Percentiles rank a stretch among this genome's conserved stretches.
These are phyloP conservation scores for Myrmecobius fasciatus DNA, from an alignment of 2,113 vertebrate genomes.

Conservation along the genomic window DNA sequence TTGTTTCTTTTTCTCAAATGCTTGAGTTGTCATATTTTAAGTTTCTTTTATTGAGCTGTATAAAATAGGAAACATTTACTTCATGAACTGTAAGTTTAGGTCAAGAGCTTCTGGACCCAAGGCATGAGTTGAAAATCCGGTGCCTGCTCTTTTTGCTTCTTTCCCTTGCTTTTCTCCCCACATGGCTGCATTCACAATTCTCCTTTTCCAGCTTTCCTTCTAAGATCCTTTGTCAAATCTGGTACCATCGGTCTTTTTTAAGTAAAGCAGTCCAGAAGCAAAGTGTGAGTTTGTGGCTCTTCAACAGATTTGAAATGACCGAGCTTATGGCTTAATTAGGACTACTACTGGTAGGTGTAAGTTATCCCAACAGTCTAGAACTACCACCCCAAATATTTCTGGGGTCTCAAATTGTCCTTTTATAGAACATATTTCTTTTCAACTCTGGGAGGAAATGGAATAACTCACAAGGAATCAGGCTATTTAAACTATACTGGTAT, in stretches of 20 bases:
- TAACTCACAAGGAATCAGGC: neutral
- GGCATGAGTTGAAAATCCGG: constrained; percentile 10
- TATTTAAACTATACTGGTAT: constrained; percentile 9
- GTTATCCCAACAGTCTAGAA: constrained; percentile 38
- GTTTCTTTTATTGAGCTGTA: constrained; percentile 42
- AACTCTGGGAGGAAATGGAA: constrained; percentile 4
- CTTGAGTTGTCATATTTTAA: constrained; percentile 39
- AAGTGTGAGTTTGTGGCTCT: neutral
- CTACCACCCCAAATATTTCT: neutral
- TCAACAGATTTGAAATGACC: constrained; percentile 19
- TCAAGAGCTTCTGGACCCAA: constrained; percentile 44
- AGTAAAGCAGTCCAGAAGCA: neutral
- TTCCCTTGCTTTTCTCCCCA: constrained; percentile 16
- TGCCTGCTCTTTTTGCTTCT: neutral
- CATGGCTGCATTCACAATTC: neutral
- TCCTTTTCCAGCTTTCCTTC: constrained; percentile 12
- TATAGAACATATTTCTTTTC: constrained; percentile 1
- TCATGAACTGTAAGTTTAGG: constrained; percentile 39
- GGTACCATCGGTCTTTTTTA: neutral
- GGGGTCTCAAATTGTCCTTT: neutral
- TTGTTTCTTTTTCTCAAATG: constrained; percentile 21
- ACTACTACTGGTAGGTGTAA: neutral
- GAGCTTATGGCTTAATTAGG: neutral
- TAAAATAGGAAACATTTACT: constrained; percentile 11
- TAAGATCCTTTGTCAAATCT: neutral